Percentiles rank a stretch among this genome's conserved stretches.
Conservation (phyloP, 1,140 invertebrate genomes). For the Rhagoletis pomonella region DNA sequence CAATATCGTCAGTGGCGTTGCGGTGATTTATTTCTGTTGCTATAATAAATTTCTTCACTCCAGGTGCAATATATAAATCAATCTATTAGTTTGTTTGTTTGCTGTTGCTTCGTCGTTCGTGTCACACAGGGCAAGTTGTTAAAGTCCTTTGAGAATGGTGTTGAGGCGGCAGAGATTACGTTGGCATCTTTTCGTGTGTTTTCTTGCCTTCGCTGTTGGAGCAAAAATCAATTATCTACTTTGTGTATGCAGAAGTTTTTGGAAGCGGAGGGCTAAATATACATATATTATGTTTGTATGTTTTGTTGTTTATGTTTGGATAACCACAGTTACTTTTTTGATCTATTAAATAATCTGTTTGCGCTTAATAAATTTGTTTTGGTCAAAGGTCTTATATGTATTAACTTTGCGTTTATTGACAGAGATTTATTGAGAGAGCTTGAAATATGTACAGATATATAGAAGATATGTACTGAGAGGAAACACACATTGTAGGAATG, state of each 20-base stretch:
- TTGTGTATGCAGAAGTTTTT: not conserved
- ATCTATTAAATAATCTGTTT: too few species aligned
- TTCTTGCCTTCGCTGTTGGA: not conserved
- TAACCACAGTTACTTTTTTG: too few species aligned
- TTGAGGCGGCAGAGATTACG: not conserved
- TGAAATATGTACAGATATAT: not conserved
- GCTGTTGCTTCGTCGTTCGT: not conserved
- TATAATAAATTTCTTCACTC: slow-evolving; percentile 59
- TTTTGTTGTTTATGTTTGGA: not conserved
- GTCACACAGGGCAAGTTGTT: not conserved
- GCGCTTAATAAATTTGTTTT: too few species aligned
- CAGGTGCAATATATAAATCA: slow-evolving; percentile 59
- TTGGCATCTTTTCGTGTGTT: not conserved
- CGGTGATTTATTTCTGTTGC: slow-evolving; percentile 57
- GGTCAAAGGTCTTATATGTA: not conserved
- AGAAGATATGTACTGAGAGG: too few species aligned
- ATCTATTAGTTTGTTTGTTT: slow-evolving; percentile 55
- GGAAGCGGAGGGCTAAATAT: not conserved
- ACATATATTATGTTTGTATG: not conserved
- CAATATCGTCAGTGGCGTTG: slow-evolving; percentile 24
- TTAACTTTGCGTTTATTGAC: not conserved
- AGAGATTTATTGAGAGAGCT: not conserved
- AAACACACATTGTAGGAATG: too few species aligned
- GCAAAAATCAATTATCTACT: slow-evolving; percentile 11
- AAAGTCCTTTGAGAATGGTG: not conserved